These are phyloP conservation scores for Notothenia rossii DNA, from an alignment of 2,113 vertebrate genomes.

Conservation along the genomic window DNA sequence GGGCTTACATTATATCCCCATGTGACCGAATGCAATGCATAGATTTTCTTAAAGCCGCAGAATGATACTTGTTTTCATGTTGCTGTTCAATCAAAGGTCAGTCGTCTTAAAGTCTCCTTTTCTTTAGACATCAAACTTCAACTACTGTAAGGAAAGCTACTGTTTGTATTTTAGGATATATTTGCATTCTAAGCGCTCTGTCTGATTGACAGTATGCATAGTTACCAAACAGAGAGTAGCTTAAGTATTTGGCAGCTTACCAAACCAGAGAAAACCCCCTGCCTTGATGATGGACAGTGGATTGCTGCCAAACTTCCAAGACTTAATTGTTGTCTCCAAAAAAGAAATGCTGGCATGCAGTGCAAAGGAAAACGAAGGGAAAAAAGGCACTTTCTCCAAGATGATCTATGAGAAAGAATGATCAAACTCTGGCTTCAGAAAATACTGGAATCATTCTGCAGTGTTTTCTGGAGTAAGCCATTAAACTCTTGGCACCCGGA, in stretches of 20 bases:
- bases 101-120: neutral
- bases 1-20: neutral
- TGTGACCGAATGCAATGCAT: neutral
- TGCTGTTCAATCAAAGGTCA: neutral
- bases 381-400: constrained; percentile 26
- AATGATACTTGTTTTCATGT: neutral
- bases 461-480: constrained; percentile 20
- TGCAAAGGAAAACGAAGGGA: constrained; percentile 29
- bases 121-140: constrained; percentile 5
- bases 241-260: constrained; percentile 47
- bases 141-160: neutral
- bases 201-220: constrained; percentile 39
- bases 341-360: constrained; percentile 27
- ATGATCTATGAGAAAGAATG: constrained; percentile 15
- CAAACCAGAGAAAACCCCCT: constrained; percentile 41
- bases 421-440: constrained; percentile 3
- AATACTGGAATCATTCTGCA: neutral
- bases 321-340: constrained; percentile 24
- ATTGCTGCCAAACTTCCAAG: constrained; percentile 52
- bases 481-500: neutral
- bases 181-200: constrained; percentile 19
- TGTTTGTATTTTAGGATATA: neutral
- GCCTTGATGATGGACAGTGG: constrained; percentile 44
- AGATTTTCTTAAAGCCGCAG: constrained; percentile 6
- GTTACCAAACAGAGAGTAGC: constrained; percentile 40